Base-by-base conservation (phyloP, 2,113 vertebrate species). In the Cynocephalus volans region DNA sequence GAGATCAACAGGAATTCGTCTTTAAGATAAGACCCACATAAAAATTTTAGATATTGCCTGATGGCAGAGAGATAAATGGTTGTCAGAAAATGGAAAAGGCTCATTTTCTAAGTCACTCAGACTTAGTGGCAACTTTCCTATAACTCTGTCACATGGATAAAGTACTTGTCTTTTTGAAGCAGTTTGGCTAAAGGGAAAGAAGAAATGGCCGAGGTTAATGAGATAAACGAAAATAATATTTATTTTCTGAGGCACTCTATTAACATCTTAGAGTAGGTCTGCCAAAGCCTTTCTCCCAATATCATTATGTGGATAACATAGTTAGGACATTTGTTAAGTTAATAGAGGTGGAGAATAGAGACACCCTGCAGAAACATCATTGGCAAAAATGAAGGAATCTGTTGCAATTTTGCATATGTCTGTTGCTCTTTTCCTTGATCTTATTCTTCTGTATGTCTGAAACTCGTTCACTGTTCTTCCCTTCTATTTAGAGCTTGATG, bases 71-170 rank as follows among this genome's bases (percentile, higher is more conserved):
- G 97, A 98, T 98, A 98, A 98, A 98, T 98, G 96, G 95, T 95
- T 98, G 93, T 98, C 97, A 98, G 95, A 97, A 98, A 98, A 97
- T 98, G 96, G 94, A 92, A 98, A 98, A 98, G 73, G 56, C 90
- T 98, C 84, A 94, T 98, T 98, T 98, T 98, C 95, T 96, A 97
- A 98, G 90, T 79, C 90, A n/a, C n/a, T n/a, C n/a, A n/a, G n/a
- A n/a, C n/a, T 97, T 94, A 98, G 91, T 98, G 97, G 97, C 98
- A 98, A 98, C 98, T 98, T 98, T 98, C 97, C 95, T 98, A 97
- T 97, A 98, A 96, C 56, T 93, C 90, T 98, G 97, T 98, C 98
- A 97, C 95, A 90, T 92, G 96, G 96, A 98, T 98, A 96, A 98
- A 98, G 95, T 95, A 87, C 84, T 97, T 97, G 95, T 72, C 62